Evolutionary conservation across 2,797 vertebrate genomes (phyloP).

Genomic region (Tragelaphus eurycerus): DNA sequence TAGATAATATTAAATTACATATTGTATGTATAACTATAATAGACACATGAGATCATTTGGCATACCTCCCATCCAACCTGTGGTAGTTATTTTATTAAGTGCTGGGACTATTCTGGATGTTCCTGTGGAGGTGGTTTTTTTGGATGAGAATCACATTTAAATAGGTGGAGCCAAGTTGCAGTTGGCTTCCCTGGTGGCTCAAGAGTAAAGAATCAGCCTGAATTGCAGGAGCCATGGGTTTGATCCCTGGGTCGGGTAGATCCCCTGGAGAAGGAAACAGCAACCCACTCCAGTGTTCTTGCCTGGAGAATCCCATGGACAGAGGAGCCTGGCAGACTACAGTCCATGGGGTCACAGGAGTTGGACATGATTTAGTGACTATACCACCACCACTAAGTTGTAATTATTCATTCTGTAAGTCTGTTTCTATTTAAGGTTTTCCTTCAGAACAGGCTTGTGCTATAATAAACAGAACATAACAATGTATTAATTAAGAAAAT

Average conservation of each 20-base stretch:
- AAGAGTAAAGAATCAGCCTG: background rate
- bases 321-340: background rate
- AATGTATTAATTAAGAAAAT: background rate
- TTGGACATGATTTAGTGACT: background rate
- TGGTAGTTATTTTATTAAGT: background rate
- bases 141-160: constrained; percentile 14
- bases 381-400: background rate
- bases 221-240: background rate
- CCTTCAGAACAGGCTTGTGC: background rate
- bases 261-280: background rate
- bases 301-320: background rate
- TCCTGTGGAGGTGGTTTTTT: background rate
- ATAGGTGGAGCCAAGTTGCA: background rate
- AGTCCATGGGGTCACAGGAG: background rate
- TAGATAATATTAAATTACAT: background rate
- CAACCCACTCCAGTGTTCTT: background rate
- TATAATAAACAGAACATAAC: background rate
- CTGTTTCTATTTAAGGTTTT: background rate
- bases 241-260: background rate
- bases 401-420: background rate
- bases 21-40: background rate
- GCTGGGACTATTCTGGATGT: background rate
- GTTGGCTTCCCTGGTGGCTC: background rate
- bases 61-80: background rate
- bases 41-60: background rate